Evolutionary conservation across 1,140 invertebrate genomes (phyloP), one percentile per base, ranked within the genome.

Genomic region (Whitmania pigra): DNA sequence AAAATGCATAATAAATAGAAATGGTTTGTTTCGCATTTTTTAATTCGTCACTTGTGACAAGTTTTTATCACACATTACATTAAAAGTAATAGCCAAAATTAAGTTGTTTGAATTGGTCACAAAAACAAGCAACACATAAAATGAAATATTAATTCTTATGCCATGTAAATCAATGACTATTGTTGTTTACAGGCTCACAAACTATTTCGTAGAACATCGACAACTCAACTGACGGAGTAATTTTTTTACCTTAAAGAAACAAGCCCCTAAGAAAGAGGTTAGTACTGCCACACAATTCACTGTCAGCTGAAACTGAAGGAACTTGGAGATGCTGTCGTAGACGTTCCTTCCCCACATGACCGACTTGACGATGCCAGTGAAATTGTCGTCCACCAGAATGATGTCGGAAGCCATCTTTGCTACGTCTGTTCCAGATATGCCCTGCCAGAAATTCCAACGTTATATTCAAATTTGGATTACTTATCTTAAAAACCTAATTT

Each of bases 321-420:
- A 97, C 85, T 97, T 97, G 70, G 94, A 92, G 83, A 97, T 97
- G 78, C 91, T 94, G 83, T 97, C 94, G 82, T 97, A 97, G 25
- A 97, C 94, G 83, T 97, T 97, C 76, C 94, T 87, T 57, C 94
- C 94, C 94, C 94, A 97, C 92, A 97, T 94, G 63, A 97, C 94
- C 71, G 94, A 94, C 82, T 97, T 97, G 55, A 97, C 94, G 82
- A 97, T 97, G 78, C 92, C 95, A 76, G 91, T 93, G 84, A 98
- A 98, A 82, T 97, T 97, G 85, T 98, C 94, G 83, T 97, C 94
- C 27, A 94, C 97, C 53, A 98, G 84, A 80, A 97, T 97, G 82
- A 98, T 97, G 84, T 98, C 94, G 78, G 96, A 96, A 69, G 96
- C 96, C 87, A 99, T 94, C 84, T 99, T 71, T 9, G 53, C 57